phyloP scores from a whole-genome alignment of 2,888 invertebrate genomes.

The Andrena fulva region DNA sequence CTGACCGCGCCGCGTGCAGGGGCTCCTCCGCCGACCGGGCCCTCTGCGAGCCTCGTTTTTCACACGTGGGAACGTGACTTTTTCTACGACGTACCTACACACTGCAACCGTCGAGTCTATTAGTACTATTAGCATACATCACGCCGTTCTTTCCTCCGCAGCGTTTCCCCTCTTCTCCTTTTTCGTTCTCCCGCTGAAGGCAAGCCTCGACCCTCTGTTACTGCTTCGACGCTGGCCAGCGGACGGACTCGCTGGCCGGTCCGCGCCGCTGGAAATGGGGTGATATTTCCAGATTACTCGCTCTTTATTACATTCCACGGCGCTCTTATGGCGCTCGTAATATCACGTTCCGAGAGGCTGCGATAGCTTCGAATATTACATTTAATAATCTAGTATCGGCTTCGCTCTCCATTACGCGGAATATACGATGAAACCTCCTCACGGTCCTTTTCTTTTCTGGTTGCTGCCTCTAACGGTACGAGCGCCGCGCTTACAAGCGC shows the following conservation, averaged over 20 bases:
- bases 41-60: conserved; percentile 39
- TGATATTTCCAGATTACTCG: conserved; percentile 45
- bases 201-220: not conserved
- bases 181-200: not conserved
- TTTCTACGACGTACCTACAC: conserved; percentile 5
- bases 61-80: conserved; percentile 48
- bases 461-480: conserved; percentile 11
- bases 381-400: conserved; percentile 52
- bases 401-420: conserved; percentile 36
- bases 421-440: conserved; percentile 20
- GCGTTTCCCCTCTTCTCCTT: not conserved
- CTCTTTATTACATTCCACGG: conserved; percentile 50
- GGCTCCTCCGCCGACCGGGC: not conserved
- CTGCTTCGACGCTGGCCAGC: not conserved
- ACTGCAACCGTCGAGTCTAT: conserved; percentile 18
- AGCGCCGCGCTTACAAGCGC: too few species aligned
- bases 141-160: not conserved
- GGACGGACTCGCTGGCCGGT: conserved; percentile 2
- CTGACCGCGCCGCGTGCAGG: conserved; percentile 37
- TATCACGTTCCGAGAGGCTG: conserved; percentile 44
- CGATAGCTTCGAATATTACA: conserved; percentile 46
- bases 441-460: not conserved
- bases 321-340: conserved; percentile 52
- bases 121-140: conserved; percentile 46
- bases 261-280: conserved; percentile 20